Conservation (phyloP, 2,888 invertebrate genomes). For the Meloe dianella region DNA sequence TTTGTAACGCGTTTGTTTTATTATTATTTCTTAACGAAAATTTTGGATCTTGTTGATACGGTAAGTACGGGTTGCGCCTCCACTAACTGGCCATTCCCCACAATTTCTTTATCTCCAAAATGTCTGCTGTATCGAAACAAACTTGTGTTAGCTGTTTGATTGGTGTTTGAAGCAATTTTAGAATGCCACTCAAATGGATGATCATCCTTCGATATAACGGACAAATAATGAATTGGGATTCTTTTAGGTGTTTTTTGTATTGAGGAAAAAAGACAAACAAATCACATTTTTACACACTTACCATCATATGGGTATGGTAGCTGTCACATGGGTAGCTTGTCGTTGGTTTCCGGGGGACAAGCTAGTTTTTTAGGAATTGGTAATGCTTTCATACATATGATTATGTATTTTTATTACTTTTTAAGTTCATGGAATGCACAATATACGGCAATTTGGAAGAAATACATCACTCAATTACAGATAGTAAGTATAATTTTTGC, state of each 20-base stretch:
- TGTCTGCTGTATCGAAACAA: no score
- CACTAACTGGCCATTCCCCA: no score
- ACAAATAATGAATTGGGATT: neutral
- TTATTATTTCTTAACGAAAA: conserved; percentile 1
- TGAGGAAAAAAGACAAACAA: conserved; percentile 14
- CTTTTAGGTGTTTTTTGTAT: neutral
- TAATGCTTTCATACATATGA: conserved; percentile 6
- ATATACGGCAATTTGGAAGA: neutral
- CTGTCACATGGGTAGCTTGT: neutral
- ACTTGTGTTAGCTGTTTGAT: no score
- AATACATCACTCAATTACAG: neutral
- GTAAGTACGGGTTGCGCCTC: neutral
- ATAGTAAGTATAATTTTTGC: neutral
- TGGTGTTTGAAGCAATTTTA: no score
- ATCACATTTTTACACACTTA: conserved; percentile 13
- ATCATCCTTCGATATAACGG: no score
- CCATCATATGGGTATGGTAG: conserved; percentile 17
- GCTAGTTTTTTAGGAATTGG: neutral
- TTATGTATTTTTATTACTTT: conserved; percentile 14
- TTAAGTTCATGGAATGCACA: neutral
- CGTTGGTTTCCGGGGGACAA: conserved; percentile 11
- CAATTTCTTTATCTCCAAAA: no score
- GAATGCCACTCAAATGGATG: no score
- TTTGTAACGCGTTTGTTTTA: neutral
- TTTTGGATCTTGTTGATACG: neutral